Conservation (phyloP, 2,113 vertebrate genomes). For the Tamias sibiricus region DNA sequence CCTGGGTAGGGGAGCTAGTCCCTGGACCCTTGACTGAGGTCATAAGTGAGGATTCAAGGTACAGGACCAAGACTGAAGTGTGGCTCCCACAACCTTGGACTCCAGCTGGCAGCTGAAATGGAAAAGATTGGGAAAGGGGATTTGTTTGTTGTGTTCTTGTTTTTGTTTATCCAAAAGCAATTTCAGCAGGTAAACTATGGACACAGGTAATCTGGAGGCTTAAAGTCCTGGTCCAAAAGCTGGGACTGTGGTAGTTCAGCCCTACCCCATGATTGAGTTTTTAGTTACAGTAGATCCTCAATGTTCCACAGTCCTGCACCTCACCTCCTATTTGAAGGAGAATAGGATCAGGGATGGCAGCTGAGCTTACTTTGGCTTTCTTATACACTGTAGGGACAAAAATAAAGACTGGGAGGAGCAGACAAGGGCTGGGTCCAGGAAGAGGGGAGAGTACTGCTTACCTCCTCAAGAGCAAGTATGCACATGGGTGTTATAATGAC, state of each 20-base stretch:
- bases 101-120: slow-evolving; percentile 72
- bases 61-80: slow-evolving; percentile 79
- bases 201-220: slow-evolving; percentile 48
- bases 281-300: slow-evolving; percentile 54
- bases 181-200: slow-evolving; percentile 72
- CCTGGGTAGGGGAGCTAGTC: slow-evolving; percentile 72
- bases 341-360: slow-evolving; percentile 54
- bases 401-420: slow-evolving; percentile 12
- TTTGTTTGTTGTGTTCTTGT: slow-evolving; percentile 71
- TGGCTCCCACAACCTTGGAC: slow-evolving; percentile 73
- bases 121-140: slow-evolving; percentile 63
- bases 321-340: slow-evolving; percentile 52
- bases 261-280: slow-evolving; percentile 22
- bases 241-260: slow-evolving; percentile 23
- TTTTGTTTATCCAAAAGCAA: slow-evolving; percentile 74
- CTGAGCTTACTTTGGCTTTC: slow-evolving; percentile 40
- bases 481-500: neutral
- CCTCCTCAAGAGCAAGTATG: slow-evolving; percentile 39
- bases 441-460: slow-evolving; percentile 6
- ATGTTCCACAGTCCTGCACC: slow-evolving; percentile 35
- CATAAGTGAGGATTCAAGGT: slow-evolving; percentile 63
- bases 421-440: slow-evolving; percentile 40
- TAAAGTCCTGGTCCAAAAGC: slow-evolving; percentile 31
- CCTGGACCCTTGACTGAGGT: slow-evolving; percentile 67
- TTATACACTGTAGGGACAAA: slow-evolving; percentile 65